Conservation (phyloP, 1,140 invertebrate species). For the Hyphantria cunea region DNA sequence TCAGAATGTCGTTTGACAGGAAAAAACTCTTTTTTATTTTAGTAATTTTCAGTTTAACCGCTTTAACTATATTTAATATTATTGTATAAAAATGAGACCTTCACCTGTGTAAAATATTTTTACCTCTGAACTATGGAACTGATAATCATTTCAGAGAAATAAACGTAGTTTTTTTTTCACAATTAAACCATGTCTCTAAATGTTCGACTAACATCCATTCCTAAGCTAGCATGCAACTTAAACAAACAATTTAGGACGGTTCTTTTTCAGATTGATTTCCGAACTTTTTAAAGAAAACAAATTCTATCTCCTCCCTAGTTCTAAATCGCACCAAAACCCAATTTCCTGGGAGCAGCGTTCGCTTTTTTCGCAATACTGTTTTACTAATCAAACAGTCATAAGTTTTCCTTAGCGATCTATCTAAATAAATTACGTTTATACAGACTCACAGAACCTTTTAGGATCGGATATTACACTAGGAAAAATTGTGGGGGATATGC, state of each 20-base stretch:
- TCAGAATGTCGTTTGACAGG: too few relatives aligned
- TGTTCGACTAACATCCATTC: background rate
- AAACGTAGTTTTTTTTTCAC: too few relatives aligned
- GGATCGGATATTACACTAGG: slow-evolving; percentile 26
- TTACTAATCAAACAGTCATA: slow-evolving; percentile 18
- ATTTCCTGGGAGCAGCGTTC: slow-evolving; percentile 17
- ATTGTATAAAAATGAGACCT: too few relatives aligned
- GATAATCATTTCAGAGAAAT: too few relatives aligned
- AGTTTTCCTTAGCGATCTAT: slow-evolving; percentile 3
- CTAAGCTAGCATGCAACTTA: background rate
- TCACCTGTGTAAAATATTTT: too few relatives aligned
- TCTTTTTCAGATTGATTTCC: slow-evolving; percentile 7
- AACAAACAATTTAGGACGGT: background rate
- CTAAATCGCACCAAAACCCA: slow-evolving; percentile 19
- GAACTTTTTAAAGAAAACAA: slow-evolving; percentile 11
- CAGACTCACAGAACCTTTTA: slow-evolving; percentile 6
- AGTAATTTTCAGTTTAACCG: too few relatives aligned
- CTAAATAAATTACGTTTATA: slow-evolving; percentile 14
- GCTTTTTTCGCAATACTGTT: slow-evolving; percentile 11
- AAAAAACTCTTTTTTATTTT: too few relatives aligned
- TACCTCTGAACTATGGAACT: too few relatives aligned
- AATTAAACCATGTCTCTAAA: too few relatives aligned
- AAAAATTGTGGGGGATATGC: slow-evolving; percentile 18
- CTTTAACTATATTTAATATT: too few relatives aligned
- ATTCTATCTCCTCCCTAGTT: slow-evolving; percentile 5